Evolutionary conservation across 2,797 vertebrate genomes (phyloP).

Genomic region (Lacerta viridis): DNA sequence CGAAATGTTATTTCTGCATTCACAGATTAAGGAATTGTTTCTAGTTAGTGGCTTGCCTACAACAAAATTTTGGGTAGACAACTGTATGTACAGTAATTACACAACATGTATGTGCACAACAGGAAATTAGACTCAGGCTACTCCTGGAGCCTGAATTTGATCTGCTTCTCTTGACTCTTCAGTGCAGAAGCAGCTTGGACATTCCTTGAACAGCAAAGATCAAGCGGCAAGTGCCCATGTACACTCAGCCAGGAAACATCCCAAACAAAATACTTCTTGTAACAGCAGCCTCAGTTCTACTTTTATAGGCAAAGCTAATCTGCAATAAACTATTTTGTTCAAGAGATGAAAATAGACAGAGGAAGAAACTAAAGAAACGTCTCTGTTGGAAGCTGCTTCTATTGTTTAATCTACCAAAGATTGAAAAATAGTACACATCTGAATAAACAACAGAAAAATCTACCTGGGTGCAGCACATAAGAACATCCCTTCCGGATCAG

Average conservation of each 20-base stretch:
- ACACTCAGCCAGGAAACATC: background rate
- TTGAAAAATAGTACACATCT: background rate
- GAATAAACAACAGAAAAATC: constrained; percentile 17
- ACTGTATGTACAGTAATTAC: background rate
- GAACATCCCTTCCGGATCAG: background rate
- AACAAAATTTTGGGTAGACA: background rate
- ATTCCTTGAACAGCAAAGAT: background rate
- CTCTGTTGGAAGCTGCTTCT: background rate
- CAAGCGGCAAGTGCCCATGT: background rate
- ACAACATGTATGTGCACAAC: background rate
- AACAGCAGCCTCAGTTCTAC: background rate
- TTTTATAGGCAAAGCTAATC: constrained; percentile 4
- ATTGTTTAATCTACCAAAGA: constrained; percentile 2
- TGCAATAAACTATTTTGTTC: background rate
- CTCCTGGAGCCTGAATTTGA: background rate
- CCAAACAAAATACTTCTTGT: constrained; percentile 8
- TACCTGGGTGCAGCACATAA: constrained; percentile 19
- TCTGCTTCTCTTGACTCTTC: background rate
- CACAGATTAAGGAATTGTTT: background rate
- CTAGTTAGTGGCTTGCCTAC: constrained; percentile 4
- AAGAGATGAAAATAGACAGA: background rate
- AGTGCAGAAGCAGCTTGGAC: background rate
- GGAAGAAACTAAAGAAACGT: background rate
- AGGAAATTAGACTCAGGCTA: background rate
- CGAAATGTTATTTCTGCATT: constrained; percentile 10